Evolutionary conservation across 92 coral and sea anemone species (phyloP).

Genomic region (Epizoanthus illoricatus): DNA sequence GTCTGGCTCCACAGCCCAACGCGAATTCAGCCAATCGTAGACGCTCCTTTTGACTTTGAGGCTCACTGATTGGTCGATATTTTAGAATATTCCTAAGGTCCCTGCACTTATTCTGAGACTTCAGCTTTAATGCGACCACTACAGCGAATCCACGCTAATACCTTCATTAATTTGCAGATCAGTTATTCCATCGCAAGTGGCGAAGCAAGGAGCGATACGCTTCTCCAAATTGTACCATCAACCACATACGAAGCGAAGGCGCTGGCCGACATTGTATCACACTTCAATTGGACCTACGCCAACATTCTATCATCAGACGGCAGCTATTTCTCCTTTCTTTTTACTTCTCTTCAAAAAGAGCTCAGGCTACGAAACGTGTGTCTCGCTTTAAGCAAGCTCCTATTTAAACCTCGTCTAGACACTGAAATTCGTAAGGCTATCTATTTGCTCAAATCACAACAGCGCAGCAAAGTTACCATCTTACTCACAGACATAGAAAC

Average conservation of each 20-base stretch:
- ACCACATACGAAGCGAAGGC: conserved; percentile 61
- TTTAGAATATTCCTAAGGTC: too few species aligned
- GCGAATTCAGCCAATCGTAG: too few species aligned
- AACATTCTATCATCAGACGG: conserved; percentile 70
- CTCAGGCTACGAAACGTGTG: conserved; percentile 66
- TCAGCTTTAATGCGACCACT: too few species aligned
- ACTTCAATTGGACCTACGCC: conserved; percentile 71
- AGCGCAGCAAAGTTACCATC: conserved; percentile 53
- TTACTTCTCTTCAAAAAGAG: conserved; percentile 50
- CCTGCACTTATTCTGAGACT: too few species aligned
- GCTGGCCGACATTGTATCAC: conserved; percentile 53
- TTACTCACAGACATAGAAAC: conserved; percentile 54
- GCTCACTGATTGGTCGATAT: too few species aligned
- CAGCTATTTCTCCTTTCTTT: conserved; percentile 46
- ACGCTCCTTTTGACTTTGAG: too few species aligned
- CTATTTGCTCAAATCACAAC: conserved; percentile 30
- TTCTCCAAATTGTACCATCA: conserved; percentile 67
- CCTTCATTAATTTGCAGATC: conserved; percentile 25
- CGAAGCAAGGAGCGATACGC: conserved; percentile 49
- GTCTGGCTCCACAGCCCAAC: too few species aligned
- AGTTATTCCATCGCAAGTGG: conserved; percentile 51
- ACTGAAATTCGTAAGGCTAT: conserved; percentile 41
- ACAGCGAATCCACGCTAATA: too few species aligned
- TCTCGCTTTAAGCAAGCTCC: conserved; percentile 44
- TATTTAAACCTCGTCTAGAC: conserved; percentile 16